Base-by-base conservation (phyloP, 2,888 invertebrate species). In the Pseudococcus viburni region DNA sequence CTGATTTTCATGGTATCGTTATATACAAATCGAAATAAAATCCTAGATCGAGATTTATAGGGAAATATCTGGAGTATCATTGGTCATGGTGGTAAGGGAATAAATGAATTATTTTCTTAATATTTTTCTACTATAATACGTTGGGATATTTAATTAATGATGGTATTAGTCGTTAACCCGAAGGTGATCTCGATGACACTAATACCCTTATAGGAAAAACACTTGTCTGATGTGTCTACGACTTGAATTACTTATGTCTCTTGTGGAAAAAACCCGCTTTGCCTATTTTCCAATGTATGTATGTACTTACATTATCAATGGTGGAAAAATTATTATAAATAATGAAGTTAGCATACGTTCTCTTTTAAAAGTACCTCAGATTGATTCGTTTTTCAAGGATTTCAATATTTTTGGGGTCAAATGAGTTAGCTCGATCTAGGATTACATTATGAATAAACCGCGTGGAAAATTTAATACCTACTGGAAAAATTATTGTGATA, bases 101-200 rank as follows among this genome's bases (percentile, higher is more conserved):
- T 51, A 17, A 51, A 51, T 15, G 5, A 15, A 51, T 51, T 51
- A 19, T 59, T 59, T 59, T 5, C 59, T 59, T 59, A 3, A 33
- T 33, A 33, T 33, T 33, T 33, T 33, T 33, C 26, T 3, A 12
- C 26, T 3, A 12, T n/a, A n/a, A 73, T 33, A 33, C 68, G 11
- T 0, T 73, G 11, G 0, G 59, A 26, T 33, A 3, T 33, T 73
- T 33, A 73, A 73, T 4, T 73, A 73, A 73, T 73, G 68, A 26
- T 33, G 33, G 22, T 33, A 73, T 33, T 73, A 73, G 68, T 73
- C 11, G 68, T 26, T 33, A 73, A 26, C 26, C 68, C 68, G 68
- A 73, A 73, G 68, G 33, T 73, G 26, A 73, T 73, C 68, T 22
- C 11, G 68, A 73, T 73, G 68, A 15, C 68, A 73, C 9, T 12